These are phyloP conservation scores for Macrobrachium rosenbergii DNA, from an alignment of 1,140 invertebrate species.

Conservation along the genomic window DNA sequence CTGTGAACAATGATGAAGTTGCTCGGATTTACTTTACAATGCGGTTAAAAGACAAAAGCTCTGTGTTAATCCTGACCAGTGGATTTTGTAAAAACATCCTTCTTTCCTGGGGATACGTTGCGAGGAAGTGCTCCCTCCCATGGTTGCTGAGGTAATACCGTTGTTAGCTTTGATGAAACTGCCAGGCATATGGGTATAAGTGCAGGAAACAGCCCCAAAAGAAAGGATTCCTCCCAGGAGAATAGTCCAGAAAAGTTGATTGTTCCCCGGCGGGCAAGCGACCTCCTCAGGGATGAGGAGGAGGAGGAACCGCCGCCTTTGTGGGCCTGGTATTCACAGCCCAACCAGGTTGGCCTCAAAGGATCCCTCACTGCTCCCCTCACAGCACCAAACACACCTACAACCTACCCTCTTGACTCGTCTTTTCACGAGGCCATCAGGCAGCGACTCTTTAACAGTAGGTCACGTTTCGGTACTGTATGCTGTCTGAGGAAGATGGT, in stretches of 20 bases:
- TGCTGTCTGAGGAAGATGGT: not conserved
- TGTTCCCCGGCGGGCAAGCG: conserved; percentile 34
- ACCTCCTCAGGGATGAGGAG: not conserved
- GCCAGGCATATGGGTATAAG: not conserved
- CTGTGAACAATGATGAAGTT: too few relatives aligned
- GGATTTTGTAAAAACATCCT: too few relatives aligned
- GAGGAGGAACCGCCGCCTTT: conserved; percentile 31
- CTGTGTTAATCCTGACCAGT: too few relatives aligned
- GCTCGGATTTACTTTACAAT: too few relatives aligned
- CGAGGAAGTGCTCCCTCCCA: too few relatives aligned
- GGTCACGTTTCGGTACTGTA: not conserved
- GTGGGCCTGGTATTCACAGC: conserved; percentile 49
- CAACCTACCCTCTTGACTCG: conserved; percentile 40
- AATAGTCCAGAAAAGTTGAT: conserved; percentile 23
- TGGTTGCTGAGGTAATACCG: too few relatives aligned
- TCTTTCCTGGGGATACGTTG: too few relatives aligned
- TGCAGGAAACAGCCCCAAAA: conserved; percentile 5
- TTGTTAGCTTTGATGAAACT: too few relatives aligned
- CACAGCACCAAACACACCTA: conserved; percentile 40
- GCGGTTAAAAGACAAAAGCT: too few relatives aligned
- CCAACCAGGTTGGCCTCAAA: conserved; percentile 30
- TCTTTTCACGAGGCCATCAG: conserved; percentile 50
- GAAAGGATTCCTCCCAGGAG: conserved; percentile 15
- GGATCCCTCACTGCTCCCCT: conserved; percentile 51
- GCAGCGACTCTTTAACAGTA: conserved; percentile 54